phyloP scores from a whole-genome alignment of 2,888 invertebrate genomes.

The Mimumesa dahlbomi region DNA sequence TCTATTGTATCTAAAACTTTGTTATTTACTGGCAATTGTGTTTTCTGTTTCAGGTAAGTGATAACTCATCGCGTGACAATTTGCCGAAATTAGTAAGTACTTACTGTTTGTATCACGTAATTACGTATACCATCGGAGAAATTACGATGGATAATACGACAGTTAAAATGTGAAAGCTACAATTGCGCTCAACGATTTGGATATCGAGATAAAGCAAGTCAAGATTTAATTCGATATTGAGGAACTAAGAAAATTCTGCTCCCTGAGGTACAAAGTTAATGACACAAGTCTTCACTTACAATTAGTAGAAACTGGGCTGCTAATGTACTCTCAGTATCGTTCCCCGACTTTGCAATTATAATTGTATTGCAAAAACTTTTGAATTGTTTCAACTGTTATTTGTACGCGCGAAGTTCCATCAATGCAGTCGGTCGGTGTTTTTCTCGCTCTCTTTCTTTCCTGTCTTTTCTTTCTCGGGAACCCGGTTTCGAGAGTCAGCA shows the following conservation, averaged over 20 bases:
- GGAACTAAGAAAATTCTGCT: not conserved
- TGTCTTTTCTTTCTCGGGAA: too few relatives aligned
- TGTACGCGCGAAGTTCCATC: too few relatives aligned
- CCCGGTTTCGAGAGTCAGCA: too few relatives aligned
- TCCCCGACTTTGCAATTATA: not conserved
- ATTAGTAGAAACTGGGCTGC: not conserved
- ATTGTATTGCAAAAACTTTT: too few relatives aligned
- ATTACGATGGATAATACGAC: not conserved
- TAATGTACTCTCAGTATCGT: not conserved
- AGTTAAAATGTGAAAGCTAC: not conserved
- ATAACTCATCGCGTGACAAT: not conserved
- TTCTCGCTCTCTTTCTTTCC: too few relatives aligned
- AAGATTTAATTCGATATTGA: constrained; percentile 13
- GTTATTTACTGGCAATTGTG: too few relatives aligned
- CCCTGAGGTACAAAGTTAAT: not conserved
- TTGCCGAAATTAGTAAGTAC: constrained; percentile 42
- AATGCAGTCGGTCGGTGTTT: too few relatives aligned
- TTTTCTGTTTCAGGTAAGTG: constrained; percentile 60
- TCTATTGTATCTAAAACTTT: too few relatives aligned
- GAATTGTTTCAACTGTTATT: too few relatives aligned
- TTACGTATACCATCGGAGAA: not conserved
- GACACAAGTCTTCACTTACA: not conserved
- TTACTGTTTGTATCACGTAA: not conserved
- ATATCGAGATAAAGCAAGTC: not conserved
- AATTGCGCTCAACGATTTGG: not conserved